Evolutionary conservation across 2,888 invertebrate species (phyloP).

Genomic region (Campoplex nolae): DNA sequence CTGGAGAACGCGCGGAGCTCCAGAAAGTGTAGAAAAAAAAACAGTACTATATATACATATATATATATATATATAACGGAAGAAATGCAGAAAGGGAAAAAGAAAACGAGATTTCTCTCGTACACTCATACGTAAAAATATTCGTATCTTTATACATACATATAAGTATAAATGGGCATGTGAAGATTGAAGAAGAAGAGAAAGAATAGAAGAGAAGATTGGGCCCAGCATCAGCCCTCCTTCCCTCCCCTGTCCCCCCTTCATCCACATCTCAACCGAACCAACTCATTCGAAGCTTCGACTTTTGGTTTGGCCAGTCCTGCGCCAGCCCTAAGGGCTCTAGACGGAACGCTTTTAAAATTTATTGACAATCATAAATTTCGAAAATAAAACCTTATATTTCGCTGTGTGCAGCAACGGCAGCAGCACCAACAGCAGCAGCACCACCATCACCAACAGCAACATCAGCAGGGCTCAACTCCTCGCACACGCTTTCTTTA

Average conservation of each 20-base stretch:
- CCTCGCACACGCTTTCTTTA: slow-evolving; percentile 61
- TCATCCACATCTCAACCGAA: slow-evolving; percentile 51
- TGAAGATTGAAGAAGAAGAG: slow-evolving; percentile 64
- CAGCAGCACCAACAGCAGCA: slow-evolving; percentile 56
- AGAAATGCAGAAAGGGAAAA: slow-evolving; percentile 68
- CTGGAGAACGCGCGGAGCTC: slow-evolving; percentile 66
- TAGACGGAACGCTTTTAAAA: slow-evolving; percentile 85
- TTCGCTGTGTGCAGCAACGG: slow-evolving; percentile 73
- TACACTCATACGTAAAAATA: slow-evolving; percentile 60
- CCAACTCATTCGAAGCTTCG: slow-evolving; percentile 69
- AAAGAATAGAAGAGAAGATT: slow-evolving; percentile 67
- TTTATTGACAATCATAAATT: slow-evolving; percentile 85
- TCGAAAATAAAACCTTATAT: slow-evolving; percentile 85
- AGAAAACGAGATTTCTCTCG: slow-evolving; percentile 65
- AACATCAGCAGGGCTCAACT: slow-evolving; percentile 30
- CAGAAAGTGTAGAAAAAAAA: slow-evolving; percentile 64
- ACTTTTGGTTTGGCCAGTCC: slow-evolving; percentile 82
- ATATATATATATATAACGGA: slow-evolving; percentile 38
- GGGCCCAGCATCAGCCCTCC: slow-evolving; percentile 70
- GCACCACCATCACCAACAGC: slow-evolving; percentile 52
- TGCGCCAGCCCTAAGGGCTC: slow-evolving; percentile 84
- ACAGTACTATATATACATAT: not conserved
- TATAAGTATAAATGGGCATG: slow-evolving; percentile 59
- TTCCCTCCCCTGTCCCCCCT: slow-evolving; percentile 66
- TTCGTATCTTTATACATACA: slow-evolving; percentile 30